Base-by-base conservation (phyloP, 1,140 invertebrate genomes). In the Periplaneta americana region DNA sequence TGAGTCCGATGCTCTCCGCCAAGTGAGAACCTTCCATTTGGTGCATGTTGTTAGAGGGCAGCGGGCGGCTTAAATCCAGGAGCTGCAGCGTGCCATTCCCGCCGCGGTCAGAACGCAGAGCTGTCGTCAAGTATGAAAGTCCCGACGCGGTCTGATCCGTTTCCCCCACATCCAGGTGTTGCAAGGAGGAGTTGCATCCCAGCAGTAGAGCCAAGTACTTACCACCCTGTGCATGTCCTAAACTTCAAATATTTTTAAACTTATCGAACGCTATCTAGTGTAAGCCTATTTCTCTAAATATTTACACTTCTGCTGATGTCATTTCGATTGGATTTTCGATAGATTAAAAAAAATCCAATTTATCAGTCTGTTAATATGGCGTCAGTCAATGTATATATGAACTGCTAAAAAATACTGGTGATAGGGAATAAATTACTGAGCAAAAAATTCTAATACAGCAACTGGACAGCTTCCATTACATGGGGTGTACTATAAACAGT, bases 61-160 rank as follows among this genome's bases (percentile, higher is more conserved):
- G 82, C 13, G 92, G 86, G 84, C 91, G 85, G 48, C 91, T 92
- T 11, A 93, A 87, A 86, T 92, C 89, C 17, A 93, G 84, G 1
- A 88, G 86, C 86, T 88, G 89, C n/a, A 93, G 75, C n/a, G n/a
- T n/a, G n/a, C n/a, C n/a, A n/a, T n/a, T n/a, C n/a, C n/a, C n/a
- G 10, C 86, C 84, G 0, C 83, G 81, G 11, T 86, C 87, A 83
- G 90, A 89, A 82, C 89, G 84, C 75, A 92, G 82, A 0, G 88
- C 87, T 22, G 87, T 85, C 17, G 88, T 84, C 15, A 91, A 87
- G 75, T 88, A 88, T 17, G 89, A 87, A 11, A 92, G 86, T 84
- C 90, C 90, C 1, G 86, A 86, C 28, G 90, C 84, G 0, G 88
- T 91, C 76, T 91, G 90, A 82, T 89, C 87, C 0, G 89, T 90